These are phyloP conservation scores for Barypeithes pellucidus DNA, from an alignment of 2,888 invertebrate genomes.

Conservation along the genomic window DNA sequence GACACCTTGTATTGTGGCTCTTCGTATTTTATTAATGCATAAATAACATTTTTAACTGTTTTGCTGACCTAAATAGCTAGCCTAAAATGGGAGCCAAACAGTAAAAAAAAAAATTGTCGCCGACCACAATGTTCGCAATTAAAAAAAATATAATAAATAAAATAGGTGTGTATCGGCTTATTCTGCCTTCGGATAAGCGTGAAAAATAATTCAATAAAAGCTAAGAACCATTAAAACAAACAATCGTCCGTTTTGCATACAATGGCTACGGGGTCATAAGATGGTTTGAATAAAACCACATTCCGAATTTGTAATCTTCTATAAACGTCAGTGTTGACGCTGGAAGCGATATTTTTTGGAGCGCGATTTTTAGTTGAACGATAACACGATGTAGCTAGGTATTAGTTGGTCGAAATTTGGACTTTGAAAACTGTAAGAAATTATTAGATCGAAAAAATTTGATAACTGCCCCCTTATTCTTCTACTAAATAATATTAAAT, in stretches of 20 bases:
- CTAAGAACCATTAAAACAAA: conserved; percentile 32
- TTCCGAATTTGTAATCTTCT: conserved; percentile 4
- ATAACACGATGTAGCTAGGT: too few relatives aligned
- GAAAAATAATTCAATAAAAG: conserved; percentile 32
- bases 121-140: neutral
- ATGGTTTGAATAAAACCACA: conserved; percentile 27
- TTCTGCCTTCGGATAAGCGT: neutral
- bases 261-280: conserved; percentile 28
- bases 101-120: neutral
- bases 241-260: conserved; percentile 28
- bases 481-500: too few relatives aligned
- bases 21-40: too few relatives aligned
- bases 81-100: neutral
- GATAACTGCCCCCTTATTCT: too few relatives aligned
- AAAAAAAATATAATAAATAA: neutral
- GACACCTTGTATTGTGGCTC: too few relatives aligned
- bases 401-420: too few relatives aligned
- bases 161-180: conserved; percentile 18
- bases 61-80: neutral
- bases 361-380: too few relatives aligned
- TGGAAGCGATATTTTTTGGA: neutral
- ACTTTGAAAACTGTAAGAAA: too few relatives aligned
- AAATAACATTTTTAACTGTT: neutral
- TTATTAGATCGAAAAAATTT: too few relatives aligned
- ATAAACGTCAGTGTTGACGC: conserved; percentile 1